A percentile compares a stretch with the other conserved stretches of the same genome.
Conservation (phyloP, 1,140 invertebrate genomes). For the Matsumurasca onukii region DNA sequence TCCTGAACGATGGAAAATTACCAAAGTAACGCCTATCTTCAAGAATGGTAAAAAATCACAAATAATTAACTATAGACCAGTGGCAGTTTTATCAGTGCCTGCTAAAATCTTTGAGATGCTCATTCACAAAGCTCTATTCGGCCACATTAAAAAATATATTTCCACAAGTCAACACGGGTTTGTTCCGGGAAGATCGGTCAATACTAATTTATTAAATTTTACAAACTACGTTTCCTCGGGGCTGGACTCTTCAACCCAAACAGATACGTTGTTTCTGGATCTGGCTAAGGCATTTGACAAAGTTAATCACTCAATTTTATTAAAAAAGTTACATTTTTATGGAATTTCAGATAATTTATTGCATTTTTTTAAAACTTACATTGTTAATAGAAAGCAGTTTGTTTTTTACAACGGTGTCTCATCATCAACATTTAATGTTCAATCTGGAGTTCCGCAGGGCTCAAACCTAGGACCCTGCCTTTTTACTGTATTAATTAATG, state of each 20-base stretch:
- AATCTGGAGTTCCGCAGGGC: neutral
- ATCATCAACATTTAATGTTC: neutral
- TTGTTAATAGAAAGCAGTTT: neutral
- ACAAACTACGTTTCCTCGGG: neutral
- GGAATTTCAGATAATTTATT: neutral
- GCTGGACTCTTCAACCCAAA: neutral
- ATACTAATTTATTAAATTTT: neutral
- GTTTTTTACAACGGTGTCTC: neutral
- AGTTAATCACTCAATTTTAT: neutral
- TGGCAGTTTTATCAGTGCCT: neutral
- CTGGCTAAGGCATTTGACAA: too few species aligned
- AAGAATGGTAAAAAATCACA: neutral
- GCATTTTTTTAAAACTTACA: neutral
- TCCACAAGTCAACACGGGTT: neutral
- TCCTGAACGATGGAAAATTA: neutral
- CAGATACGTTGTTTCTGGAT: too few species aligned
- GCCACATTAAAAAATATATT: neutral
- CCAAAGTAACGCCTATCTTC: neutral
- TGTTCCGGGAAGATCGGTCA: neutral
- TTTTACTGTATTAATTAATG: neutral
- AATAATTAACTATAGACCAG: neutral
- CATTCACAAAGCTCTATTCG: neutral
- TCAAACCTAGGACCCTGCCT: neutral
- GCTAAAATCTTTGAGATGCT: neutral
- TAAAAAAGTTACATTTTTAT: neutral